phyloP scores from a whole-genome alignment of 2,797 vertebrate genomes.

The Pseudocheirus occidentalis region DNA sequence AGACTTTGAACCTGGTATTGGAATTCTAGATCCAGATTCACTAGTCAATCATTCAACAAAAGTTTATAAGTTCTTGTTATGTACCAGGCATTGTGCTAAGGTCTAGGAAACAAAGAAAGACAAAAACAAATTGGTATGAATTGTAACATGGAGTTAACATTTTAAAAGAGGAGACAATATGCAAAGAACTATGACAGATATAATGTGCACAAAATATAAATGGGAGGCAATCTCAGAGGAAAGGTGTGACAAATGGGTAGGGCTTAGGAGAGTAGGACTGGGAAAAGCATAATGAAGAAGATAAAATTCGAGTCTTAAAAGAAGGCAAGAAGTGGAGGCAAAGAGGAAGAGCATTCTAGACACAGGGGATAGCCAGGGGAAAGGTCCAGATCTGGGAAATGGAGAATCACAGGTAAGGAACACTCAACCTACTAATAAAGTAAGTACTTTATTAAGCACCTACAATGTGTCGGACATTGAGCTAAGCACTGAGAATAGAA shows the following conservation, averaged over 20 bases:
- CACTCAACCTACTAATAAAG: not conserved
- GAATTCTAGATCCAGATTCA: not conserved
- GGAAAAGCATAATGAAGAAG: not conserved
- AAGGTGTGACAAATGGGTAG: not conserved
- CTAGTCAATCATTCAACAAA: constrained; percentile 24
- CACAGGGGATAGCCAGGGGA: not conserved
- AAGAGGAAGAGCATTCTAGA: not conserved
- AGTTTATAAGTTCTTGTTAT: not conserved
- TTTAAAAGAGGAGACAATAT: not conserved
- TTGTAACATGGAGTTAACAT: not conserved
- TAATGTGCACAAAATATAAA: not conserved
- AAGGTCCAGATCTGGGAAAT: not conserved
- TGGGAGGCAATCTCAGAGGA: not conserved
- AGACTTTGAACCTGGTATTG: not conserved
- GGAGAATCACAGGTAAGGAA: not conserved
- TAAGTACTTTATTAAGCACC: not conserved
- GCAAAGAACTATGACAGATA: not conserved
- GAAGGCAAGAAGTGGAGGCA: not conserved
- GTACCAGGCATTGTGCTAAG: not conserved
- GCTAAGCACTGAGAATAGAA: not conserved
- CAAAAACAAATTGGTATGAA: not conserved
- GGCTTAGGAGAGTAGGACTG: not conserved
- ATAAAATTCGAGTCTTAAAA: constrained; percentile 4
- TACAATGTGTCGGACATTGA: not conserved
- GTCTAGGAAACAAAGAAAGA: not conserved